Evolutionary conservation across 2,797 vertebrate species (phyloP), one percentile per base, ranked within the genome.

Genomic region (Phataginus tetradactyla): DNA sequence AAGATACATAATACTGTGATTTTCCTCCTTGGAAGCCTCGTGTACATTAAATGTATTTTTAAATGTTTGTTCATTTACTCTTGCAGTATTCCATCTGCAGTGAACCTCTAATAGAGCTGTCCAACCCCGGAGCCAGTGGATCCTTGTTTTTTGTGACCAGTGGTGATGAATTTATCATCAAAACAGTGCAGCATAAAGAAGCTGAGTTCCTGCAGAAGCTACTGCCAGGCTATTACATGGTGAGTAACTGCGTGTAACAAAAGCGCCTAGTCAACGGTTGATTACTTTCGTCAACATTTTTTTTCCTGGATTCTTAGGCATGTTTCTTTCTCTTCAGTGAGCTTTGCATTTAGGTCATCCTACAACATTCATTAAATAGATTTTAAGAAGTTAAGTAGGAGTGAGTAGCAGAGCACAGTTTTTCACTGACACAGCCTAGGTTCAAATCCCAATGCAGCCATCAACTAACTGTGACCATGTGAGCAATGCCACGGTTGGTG

Each of bases 211-310:
- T 99, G 96, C 99, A 99, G 98, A 99, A 99, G 97, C 98, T 99
- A 21, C 99, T 99, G 97, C 99, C 99, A 2, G 99, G 99, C 90
- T 99, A 99, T 98, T 99, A 99, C 97, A 99, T 99, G 99, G 99
- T 99, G 97, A 99, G 98, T 96, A 97, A 59, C 13, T 86, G 15
- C 69, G 86, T 25, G 21, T 53, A n/a, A 13, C 77, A 61, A n/a
- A 64, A 63, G 34, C 79, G 91, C 49, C 39, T 59, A 21, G 49
- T 68, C 21, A 13, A n/a, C 18, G 6, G 29, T 75, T 61, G 32
- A 13, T 87, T 87, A 74, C 34, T 88, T 32, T 75, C 23, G 55
- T 83, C 53, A 61, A 20, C 12, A 37, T 12, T 32, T n/a, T 63
- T 27, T 5, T 23, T 4, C 2, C 11, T n/a, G 3, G 29, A 72